Conservation (phyloP, 1,140 invertebrate genomes). For the Drosophila lacteicornis region DNA sequence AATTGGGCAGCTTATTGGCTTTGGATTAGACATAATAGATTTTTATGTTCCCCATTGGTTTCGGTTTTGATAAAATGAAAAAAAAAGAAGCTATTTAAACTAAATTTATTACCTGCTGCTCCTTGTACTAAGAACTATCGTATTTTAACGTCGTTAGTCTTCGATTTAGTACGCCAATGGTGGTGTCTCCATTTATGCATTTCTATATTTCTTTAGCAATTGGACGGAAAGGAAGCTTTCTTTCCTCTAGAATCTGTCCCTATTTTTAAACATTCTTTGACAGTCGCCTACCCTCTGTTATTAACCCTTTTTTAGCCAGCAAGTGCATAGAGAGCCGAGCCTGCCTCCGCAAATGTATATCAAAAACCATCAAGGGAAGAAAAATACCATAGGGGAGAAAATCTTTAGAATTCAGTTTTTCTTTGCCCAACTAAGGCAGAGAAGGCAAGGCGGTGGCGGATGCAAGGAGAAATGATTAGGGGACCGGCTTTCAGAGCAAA, state of each 20-base stretch:
- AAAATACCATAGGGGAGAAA: constrained; percentile 46
- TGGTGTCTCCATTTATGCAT: neutral
- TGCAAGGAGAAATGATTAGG: constrained; percentile 60
- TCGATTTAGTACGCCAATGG: neutral
- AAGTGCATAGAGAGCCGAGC: constrained; percentile 8
- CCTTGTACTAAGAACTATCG: neutral
- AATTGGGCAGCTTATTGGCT: constrained; percentile 31
- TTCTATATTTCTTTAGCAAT: neutral
- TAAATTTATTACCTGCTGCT: neutral
- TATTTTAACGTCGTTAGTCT: neutral
- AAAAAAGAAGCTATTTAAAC: neutral
- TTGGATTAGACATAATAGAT: constrained; percentile 28
- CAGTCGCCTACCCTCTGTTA: constrained; percentile 7
- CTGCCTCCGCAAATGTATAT: constrained; percentile 27
- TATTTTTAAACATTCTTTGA: constrained; percentile 8
- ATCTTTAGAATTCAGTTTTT: constrained; percentile 68
- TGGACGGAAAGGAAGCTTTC: neutral
- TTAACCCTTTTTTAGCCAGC: constrained; percentile 17
- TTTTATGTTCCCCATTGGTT: constrained; percentile 19
- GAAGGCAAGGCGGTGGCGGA: constrained; percentile 15
- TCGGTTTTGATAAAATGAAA: constrained; percentile 8
- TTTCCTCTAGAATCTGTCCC: neutral
- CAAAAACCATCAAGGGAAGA: constrained; percentile 36
- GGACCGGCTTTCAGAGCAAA: constrained; percentile 49
- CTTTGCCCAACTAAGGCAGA: constrained; percentile 60